phyloP scores from a whole-genome alignment of 2,113 vertebrate genomes.

The Actenoides lindsayi region DNA sequence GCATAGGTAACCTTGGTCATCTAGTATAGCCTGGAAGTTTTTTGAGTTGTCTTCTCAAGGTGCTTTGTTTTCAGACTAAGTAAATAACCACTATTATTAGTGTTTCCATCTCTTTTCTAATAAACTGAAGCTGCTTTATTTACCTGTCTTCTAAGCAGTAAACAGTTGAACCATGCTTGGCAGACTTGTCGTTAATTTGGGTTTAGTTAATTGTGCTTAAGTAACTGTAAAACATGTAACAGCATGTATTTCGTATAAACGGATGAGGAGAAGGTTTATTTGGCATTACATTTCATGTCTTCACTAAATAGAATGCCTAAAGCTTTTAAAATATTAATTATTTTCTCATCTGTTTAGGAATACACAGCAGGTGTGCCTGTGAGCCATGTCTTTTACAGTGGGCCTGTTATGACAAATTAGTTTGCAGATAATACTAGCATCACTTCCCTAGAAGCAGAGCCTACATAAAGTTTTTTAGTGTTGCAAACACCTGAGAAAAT shows the following conservation, averaged over 20 bases:
- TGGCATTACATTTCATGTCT: not conserved
- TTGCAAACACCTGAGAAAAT: not conserved
- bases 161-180: not conserved
- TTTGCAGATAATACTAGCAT: constrained; percentile 3
- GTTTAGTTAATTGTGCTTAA: not conserved
- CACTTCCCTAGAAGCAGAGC: not conserved
- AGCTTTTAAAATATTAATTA: constrained; percentile 3
- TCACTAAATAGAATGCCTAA: not conserved
- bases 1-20: not conserved
- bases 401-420: constrained; percentile 31
- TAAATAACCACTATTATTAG: not conserved
- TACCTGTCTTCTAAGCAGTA: not conserved
- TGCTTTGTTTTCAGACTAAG: not conserved
- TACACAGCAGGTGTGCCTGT: not conserved
- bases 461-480: not conserved
- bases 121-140: not conserved
- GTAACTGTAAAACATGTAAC: not conserved
- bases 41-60: not conserved
- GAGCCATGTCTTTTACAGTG: not conserved
- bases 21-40: not conserved
- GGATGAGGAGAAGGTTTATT: not conserved
- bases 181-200: not conserved
- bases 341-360: constrained; percentile 31
- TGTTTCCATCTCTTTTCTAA: not conserved
- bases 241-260: not conserved